Base-by-base conservation (phyloP, 1,140 invertebrate species). In the Patella vulgata region DNA sequence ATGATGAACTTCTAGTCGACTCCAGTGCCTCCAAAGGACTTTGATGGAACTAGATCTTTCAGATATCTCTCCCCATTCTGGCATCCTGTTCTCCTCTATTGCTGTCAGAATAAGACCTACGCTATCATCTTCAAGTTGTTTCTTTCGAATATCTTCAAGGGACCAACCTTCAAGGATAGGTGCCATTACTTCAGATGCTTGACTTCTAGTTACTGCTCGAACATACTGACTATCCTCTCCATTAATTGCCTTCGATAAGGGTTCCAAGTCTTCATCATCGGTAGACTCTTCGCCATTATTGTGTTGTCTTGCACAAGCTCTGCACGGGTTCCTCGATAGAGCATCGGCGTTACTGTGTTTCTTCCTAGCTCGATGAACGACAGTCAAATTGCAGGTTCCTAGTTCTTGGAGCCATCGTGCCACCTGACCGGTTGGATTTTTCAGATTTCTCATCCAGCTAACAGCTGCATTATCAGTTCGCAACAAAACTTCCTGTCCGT, bases 311-410 rank as follows among this genome's bases (percentile, higher is more conserved):
- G 6, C 12, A 47, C 71, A 73, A n/a, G 36, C 14, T 8, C 17
- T 59, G 51, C 71, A 68, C 17, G 64, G 61, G 12, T 28, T 44
- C 19, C 73, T 12, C 5, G 66, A 73, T 9, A 79, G 28, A 19
- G 60, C 64, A 50, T 81, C 78, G 11, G 69, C 77, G 61, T 79
- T 75, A 8, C 6, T 17, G 56, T 81, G 74, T 19, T 60, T 66
- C 31, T 52, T 59, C 0, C 77, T 74, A 30, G 57, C 19, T 9
- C 68, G 39, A 56, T 81, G 68, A 5, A 30, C 28, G 5, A 82
- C 61, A 1, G 53, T 66, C 25, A 77, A 46, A 36, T 78, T 57
- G 48, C 66, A 80, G 5, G 51, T 9, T 77, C 51, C 39, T 50
- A 46, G 14, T 81, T 52, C 51, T 19, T 81, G 55, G 2, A 65